These are phyloP conservation scores for Pandion haliaetus DNA, from an alignment of 2,113 vertebrate species.

Conservation along the genomic window DNA sequence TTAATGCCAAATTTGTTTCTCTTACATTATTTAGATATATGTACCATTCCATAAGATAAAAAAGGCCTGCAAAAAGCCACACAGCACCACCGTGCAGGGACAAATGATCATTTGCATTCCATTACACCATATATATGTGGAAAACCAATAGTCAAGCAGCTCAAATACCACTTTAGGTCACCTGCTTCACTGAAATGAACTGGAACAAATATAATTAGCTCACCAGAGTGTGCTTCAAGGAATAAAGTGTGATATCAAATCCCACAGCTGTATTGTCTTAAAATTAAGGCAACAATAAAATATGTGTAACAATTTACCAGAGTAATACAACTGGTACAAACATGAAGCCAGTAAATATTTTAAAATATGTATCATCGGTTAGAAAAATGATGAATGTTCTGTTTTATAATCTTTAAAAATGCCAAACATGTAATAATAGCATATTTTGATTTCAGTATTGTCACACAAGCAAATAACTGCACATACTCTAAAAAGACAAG, in stretches of 20 bases:
- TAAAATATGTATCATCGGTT: neutral
- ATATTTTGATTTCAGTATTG: neutral
- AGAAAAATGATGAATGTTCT: neutral
- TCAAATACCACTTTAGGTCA: neutral
- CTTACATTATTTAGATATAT: neutral
- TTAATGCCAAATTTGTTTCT: neutral
- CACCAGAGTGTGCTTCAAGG: neutral
- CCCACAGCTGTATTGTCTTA: neutral
- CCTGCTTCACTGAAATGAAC: neutral
- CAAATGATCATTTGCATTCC: neutral
- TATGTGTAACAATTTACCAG: neutral
- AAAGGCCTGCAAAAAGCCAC: neutral
- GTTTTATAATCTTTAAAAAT: neutral
- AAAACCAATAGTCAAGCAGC: neutral
- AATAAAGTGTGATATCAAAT: neutral
- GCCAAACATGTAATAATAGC: neutral
- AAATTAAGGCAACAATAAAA: neutral
- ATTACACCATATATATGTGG: neutral
- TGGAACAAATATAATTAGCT: neutral
- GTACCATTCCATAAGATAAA: neutral
- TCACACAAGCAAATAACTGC: neutral
- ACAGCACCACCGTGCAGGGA: neutral
- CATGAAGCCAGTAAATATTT: neutral
- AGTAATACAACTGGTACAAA: neutral
- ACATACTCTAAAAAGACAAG: neutral